Evolutionary conservation across 2,797 vertebrate species (phyloP).

Genomic region (Tauraco hartlaubi): DNA sequence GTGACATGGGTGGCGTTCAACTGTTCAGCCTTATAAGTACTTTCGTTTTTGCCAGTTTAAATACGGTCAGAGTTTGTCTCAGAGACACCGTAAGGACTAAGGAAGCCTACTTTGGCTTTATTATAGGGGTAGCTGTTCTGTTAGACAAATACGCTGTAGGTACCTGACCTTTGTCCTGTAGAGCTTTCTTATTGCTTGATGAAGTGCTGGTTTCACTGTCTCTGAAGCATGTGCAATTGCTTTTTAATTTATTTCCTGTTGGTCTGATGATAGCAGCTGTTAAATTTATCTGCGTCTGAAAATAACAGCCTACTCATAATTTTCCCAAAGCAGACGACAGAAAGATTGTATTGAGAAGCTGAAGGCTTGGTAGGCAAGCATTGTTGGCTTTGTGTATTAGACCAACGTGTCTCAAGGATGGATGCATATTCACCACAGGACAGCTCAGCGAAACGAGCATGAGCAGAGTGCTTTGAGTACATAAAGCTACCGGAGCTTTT

Average conservation of each 20-base stretch:
- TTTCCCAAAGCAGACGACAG: background rate
- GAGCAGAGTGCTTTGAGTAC: background rate
- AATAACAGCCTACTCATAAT: background rate
- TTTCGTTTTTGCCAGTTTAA: background rate
- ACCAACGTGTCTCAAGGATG: background rate
- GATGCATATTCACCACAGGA: background rate
- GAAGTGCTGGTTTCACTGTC: background rate
- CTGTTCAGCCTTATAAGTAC: background rate
- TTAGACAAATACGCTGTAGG: background rate
- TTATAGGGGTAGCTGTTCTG: background rate
- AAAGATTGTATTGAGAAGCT: background rate
- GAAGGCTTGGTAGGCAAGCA: background rate
- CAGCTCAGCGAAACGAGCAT: background rate
- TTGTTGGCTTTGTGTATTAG: background rate
- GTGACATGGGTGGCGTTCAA: background rate
- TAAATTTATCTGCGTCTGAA: background rate
- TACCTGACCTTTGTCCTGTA: slow-evolving; percentile 1
- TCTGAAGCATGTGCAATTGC: background rate
- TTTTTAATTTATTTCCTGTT: background rate
- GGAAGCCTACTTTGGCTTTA: background rate
- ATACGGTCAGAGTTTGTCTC: background rate
- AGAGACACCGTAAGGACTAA: background rate
- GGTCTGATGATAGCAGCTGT: background rate
- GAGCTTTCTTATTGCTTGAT: background rate
- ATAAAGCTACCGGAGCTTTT: background rate